Percentiles rank a stretch among this genome's conserved stretches.
These are phyloP conservation scores for Uloborus diversus DNA, from an alignment of 1,140 invertebrate species.

Conservation along the genomic window DNA sequence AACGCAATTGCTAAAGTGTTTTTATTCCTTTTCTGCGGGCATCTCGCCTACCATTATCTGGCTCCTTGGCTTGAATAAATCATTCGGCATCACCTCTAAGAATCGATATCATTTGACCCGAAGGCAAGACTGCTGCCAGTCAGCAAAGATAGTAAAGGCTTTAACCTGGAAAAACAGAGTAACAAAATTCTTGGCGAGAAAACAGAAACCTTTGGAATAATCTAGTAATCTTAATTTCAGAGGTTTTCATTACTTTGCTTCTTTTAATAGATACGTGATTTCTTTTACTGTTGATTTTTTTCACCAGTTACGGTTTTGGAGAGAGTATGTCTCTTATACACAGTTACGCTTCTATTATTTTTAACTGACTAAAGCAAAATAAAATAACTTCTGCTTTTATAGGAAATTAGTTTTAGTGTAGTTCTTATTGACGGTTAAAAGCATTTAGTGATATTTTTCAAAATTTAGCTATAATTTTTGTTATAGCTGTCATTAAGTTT, in stretches of 20 bases:
- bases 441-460: too few relatives aligned
- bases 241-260: conserved; percentile 55
- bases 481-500: too few relatives aligned
- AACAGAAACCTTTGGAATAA: background rate
- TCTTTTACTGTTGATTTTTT: conserved; percentile 14
- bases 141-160: conserved; percentile 36
- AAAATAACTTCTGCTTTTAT: too few relatives aligned
- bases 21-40: conserved; percentile 36
- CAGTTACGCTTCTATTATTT: background rate
- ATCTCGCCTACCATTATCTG: conserved; percentile 31
- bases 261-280: conserved; percentile 51
- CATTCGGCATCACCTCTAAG: conserved; percentile 15
- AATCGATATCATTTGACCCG: conserved; percentile 41
- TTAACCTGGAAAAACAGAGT: conserved; percentile 10
- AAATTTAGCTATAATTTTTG: too few relatives aligned
- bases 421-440: too few relatives aligned
- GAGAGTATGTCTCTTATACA: background rate
- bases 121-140: conserved; percentile 29
- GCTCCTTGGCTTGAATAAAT: conserved; percentile 45
- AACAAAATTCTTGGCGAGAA: background rate
- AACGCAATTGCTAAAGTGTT: conserved; percentile 50
- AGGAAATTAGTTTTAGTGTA: too few relatives aligned
- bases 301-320: too few relatives aligned
- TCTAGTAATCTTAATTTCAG: conserved; percentile 47
- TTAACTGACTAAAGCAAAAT: too few relatives aligned